Conservation (phyloP, 2,797 vertebrate species). For the Vultur gryphus region DNA sequence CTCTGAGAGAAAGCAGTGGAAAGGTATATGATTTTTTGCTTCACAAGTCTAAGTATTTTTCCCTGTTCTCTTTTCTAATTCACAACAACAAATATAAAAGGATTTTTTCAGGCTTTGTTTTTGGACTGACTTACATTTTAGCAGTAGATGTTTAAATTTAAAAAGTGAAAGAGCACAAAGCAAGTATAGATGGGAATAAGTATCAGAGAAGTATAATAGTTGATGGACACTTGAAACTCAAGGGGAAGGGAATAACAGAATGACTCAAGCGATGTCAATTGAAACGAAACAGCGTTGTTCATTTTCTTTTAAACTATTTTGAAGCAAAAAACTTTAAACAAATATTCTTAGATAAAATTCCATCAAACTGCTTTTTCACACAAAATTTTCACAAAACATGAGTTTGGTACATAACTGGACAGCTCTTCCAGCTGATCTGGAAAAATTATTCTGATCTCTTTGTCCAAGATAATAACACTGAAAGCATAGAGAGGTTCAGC, state of each 20-base stretch:
- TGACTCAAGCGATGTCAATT: neutral
- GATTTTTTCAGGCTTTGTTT: neutral
- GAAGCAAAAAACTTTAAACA: neutral
- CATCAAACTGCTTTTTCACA: neutral
- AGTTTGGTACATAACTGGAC: neutral
- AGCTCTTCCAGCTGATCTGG: neutral
- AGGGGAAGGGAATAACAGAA: neutral
- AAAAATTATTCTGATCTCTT: neutral
- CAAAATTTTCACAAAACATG: neutral
- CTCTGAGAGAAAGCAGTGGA: neutral
- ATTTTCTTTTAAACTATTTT: neutral
- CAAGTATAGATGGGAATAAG: neutral
- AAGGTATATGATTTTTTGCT: neutral
- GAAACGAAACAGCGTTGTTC: neutral
- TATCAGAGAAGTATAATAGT: neutral
- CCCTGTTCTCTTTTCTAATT: neutral
- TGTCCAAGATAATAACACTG: neutral
- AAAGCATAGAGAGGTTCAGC: neutral
- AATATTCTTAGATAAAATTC: neutral
- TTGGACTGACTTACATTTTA: neutral
- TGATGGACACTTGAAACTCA: neutral
- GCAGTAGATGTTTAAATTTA: neutral
- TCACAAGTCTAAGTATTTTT: neutral
- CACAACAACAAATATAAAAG: neutral
- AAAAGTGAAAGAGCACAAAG: neutral